Conservation (phyloP, 1,140 invertebrate genomes). For the Brachystomella parvula region DNA sequence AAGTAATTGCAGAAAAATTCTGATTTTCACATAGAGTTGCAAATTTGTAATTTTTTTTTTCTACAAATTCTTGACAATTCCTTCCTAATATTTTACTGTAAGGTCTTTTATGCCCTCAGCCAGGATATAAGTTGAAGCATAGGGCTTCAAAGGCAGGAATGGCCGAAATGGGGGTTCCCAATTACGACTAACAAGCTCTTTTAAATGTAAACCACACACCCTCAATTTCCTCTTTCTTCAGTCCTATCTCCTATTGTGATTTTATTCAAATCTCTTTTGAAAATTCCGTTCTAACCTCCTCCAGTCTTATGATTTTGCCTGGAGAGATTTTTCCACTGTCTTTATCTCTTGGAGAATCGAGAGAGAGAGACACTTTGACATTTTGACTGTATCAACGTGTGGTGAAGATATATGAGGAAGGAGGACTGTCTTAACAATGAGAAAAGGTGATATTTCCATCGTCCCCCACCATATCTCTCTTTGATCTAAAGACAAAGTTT, state of each 20-base stretch:
- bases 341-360: neutral
- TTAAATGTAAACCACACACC: neutral
- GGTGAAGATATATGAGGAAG: conserved; percentile 7
- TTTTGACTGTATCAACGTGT: neutral
- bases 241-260: neutral
- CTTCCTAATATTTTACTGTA: too few species aligned
- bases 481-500: neutral
- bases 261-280: neutral
- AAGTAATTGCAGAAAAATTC: too few species aligned
- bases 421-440: neutral
- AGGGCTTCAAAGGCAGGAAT: too few species aligned
- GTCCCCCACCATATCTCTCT: neutral
- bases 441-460: neutral
- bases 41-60: too few species aligned
- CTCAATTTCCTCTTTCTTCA: neutral
- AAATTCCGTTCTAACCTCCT: too few species aligned
- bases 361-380: neutral
- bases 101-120: too few species aligned
- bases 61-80: too few species aligned
- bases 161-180: neutral
- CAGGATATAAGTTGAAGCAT: too few species aligned
- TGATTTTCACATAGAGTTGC: too few species aligned
- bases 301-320: neutral
- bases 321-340: neutral
- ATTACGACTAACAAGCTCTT: neutral